These are phyloP conservation scores for Sterrhoptilus dennistouni DNA, from an alignment of 2,113 vertebrate genomes.

Conservation along the genomic window DNA sequence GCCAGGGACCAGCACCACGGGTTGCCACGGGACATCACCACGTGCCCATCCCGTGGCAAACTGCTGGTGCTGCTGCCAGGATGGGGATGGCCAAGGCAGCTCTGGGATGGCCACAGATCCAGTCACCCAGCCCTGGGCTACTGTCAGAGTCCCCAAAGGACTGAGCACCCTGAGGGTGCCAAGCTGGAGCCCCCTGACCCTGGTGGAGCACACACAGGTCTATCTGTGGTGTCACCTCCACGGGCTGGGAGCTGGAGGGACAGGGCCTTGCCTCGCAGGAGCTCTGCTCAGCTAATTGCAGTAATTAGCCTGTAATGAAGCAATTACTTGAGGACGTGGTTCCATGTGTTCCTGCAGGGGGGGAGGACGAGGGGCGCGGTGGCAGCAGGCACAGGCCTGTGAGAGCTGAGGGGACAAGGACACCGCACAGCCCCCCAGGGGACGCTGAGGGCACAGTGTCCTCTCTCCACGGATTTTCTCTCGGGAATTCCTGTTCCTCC, in stretches of 20 bases:
- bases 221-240: rapidly evolving
- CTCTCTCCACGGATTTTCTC: background rate
- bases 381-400: rapidly evolving
- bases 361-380: background rate
- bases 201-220: background rate
- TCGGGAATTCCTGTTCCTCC: too few relatives aligned
- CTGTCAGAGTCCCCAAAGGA: rapidly evolving
- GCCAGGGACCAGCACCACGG: background rate
- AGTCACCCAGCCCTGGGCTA: rapidly evolving
- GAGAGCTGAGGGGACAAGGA: background rate
- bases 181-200: rapidly evolving
- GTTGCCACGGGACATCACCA: background rate
- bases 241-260: background rate
- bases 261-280: rapidly evolving
- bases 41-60: background rate
- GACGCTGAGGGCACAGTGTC: rapidly evolving
- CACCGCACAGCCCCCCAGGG: rapidly evolving
- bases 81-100: background rate
- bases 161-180: background rate
- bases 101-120: background rate
- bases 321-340: constrained; percentile 44
- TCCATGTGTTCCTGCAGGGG: background rate
- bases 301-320: constrained; percentile 60
- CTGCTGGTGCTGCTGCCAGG: background rate
- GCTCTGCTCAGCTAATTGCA: constrained; percentile 21